These are phyloP conservation scores for Coleophora deauratella DNA, from an alignment of 2,888 invertebrate species.

Conservation along the genomic window DNA sequence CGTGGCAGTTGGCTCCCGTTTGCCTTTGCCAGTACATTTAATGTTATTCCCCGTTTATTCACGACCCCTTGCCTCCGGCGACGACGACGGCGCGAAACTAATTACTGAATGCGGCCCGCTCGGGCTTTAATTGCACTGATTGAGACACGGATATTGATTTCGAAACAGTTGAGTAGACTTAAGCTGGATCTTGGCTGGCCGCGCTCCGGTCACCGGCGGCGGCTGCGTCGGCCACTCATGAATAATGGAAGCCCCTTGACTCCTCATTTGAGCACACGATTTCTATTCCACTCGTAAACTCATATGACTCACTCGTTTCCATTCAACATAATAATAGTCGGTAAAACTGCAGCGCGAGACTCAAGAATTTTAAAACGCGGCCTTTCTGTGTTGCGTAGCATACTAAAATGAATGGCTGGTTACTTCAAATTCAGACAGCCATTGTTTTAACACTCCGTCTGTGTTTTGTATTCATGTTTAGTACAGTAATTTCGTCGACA, in stretches of 20 bases:
- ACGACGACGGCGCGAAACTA: conserved; percentile 55
- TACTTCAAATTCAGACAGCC: not conserved
- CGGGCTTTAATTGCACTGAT: conserved; percentile 67
- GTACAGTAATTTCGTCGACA: too few species aligned
- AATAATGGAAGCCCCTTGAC: conserved; percentile 67
- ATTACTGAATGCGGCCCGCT: conserved; percentile 57
- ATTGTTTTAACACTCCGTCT: conserved; percentile 1
- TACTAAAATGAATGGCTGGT: conserved; percentile 32
- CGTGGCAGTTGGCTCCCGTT: conserved; percentile 7
- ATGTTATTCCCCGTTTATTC: conserved; percentile 42
- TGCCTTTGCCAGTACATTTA: conserved; percentile 25
- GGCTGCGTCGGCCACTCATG: conserved; percentile 56
- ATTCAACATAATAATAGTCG: conserved; percentile 67
- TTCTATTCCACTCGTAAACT: conserved; percentile 69
- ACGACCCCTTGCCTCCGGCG: conserved; percentile 34
- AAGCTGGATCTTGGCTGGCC: conserved; percentile 2
- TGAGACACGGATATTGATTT: conserved; percentile 72
- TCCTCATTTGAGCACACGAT: conserved; percentile 70
- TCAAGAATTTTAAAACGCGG: conserved; percentile 57
- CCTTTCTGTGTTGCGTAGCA: conserved; percentile 35
- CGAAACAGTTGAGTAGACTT: conserved; percentile 46
- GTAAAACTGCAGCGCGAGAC: conserved; percentile 62
- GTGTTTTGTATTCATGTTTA: conserved; percentile 2
- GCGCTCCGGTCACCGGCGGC: conserved; percentile 19
- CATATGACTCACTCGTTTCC: conserved; percentile 68